Base-by-base conservation (phyloP, 2,888 invertebrate genomes). In the Tetragnatha montana region DNA sequence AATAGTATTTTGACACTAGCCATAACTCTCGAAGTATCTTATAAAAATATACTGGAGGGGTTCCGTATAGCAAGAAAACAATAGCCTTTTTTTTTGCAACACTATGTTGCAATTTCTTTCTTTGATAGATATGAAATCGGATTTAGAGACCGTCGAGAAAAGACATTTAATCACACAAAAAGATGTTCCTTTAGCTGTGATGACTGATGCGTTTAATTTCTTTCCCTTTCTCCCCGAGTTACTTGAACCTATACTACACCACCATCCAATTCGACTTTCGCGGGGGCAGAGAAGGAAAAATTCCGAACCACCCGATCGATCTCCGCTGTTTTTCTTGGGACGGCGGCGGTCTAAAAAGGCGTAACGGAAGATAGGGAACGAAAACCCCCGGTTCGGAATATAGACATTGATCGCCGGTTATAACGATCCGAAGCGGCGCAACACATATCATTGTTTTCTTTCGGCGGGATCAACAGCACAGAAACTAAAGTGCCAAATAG, bases 401-500 rank as follows among this genome's bases (percentile, higher is more conserved):
- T 22, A 50, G 50, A 81, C 22, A 71, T 22, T 71, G 70, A 81
- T 81, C 71, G 70, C 49, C n/a, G n/a, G 69, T n/a, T 60, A 83
- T 75, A 83, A 83, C 75, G 83, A 75, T 68, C 71, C 21, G 22
- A 68, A 47, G 47, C 17, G 51, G 21, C 14, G 71, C 73, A 73
- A 80, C 80, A 80, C 86, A 80, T 86, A 81, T 68, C 73, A 71
- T 79, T 85, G 78, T 76, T 85, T 79, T 79, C 71, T 22, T 78
- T 79, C 35, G 50, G n/a, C 71, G 19, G 74, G 80, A 79, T 74
- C 86, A 86, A 86, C 74, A 86, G 74, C 73, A 47, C 22, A 47
- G 47, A 80, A 73, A 74, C 80, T 80, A 80, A 86, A 86, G 74
- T 86, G 86, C 86, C 86, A 80, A 74, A 74, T 69, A 71, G 60